phyloP scores from a whole-genome alignment of 2,797 vertebrate genomes.

The Artibeus jamaicensis region DNA sequence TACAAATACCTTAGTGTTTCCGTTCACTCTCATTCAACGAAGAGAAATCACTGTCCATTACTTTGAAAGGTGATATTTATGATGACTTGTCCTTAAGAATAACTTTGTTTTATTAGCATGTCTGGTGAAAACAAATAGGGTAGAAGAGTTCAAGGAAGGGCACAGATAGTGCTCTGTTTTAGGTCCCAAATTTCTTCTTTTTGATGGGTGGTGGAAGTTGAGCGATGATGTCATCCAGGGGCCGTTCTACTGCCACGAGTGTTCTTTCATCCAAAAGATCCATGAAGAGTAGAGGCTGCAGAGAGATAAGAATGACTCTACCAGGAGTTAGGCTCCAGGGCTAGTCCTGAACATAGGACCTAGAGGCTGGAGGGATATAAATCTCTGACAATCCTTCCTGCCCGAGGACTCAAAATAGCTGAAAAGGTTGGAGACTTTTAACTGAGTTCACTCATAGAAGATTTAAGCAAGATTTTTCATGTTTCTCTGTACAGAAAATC shows the following conservation, averaged over 20 bases:
- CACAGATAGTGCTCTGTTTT: conserved; percentile 58
- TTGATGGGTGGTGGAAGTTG: conserved; percentile 92
- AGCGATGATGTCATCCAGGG: conserved; percentile 88
- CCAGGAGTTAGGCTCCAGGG: neutral
- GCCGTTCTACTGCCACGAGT: conserved; percentile 93
- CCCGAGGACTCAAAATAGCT: neutral
- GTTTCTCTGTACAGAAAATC: conserved; percentile 2
- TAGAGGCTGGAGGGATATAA: neutral
- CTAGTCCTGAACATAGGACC: neutral
- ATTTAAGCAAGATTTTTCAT: neutral
- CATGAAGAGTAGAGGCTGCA: conserved; percentile 89
- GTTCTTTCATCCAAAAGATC: conserved; percentile 90
- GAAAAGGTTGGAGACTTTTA: neutral
- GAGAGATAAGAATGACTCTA: neutral
- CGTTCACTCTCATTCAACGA: neutral
- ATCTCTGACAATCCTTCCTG: neutral
- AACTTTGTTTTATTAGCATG: conserved; percentile 74
- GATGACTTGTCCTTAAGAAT: conserved; percentile 46
- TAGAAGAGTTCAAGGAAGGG: conserved; percentile 16
- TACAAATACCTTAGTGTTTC: neutral
- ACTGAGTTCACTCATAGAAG: neutral
- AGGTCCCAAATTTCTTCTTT: conserved; percentile 97
- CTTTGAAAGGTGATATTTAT: conserved; percentile 35
- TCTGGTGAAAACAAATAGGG: conserved; percentile 44
- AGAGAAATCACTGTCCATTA: conserved; percentile 3